Conservation (phyloP, 2,113 vertebrate species). For the Carassius gibelio region DNA sequence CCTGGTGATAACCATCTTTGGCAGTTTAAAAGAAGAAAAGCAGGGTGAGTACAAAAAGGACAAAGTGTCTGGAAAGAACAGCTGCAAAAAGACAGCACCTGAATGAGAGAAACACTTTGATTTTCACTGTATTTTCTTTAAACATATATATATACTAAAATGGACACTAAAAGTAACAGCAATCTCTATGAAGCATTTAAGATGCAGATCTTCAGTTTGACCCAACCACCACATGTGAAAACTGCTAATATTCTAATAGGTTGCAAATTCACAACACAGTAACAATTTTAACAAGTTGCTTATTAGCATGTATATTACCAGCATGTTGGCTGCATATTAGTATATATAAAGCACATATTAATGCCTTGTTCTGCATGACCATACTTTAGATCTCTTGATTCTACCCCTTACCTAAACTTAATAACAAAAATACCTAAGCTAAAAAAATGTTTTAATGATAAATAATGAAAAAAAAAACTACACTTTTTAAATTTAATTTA, state of each 20-base stretch:
- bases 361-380: background rate
- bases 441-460: background rate
- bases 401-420: too few relatives aligned
- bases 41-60: background rate
- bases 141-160: background rate
- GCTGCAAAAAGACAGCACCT: background rate
- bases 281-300: background rate
- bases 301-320: too few relatives aligned
- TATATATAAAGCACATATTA: background rate
- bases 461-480: background rate
- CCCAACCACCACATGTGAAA: background rate
- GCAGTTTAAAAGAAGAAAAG: constrained; percentile 38
- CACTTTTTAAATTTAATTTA: too few relatives aligned
- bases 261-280: background rate
- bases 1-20: constrained; percentile 44
- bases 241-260: background rate
- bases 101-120: background rate
- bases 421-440: background rate
- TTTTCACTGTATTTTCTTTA: background rate
- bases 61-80: constrained; percentile 5
- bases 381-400: background rate
- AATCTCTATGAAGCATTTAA: background rate
- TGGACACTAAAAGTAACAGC: background rate
- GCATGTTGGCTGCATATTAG: too few relatives aligned
- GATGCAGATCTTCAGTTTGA: background rate